Percentiles rank a stretch among this genome's conserved stretches.
Evolutionary conservation across 1,140 invertebrate genomes (phyloP).

Genomic region (Zaprionus camerounensis): DNA sequence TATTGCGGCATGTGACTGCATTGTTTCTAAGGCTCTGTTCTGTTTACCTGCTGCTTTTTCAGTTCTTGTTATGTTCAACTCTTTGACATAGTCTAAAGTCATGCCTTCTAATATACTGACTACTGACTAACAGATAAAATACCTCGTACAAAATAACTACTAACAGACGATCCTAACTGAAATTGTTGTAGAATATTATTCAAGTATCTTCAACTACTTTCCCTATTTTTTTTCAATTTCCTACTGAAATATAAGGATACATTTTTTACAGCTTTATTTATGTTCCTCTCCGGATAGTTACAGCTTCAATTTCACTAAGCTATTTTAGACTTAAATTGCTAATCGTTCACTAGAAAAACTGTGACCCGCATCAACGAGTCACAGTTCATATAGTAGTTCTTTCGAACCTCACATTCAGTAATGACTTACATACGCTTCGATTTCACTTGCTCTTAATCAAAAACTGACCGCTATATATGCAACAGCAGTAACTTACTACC

Average conservation of each 20-base stretch:
- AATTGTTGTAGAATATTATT: not conserved
- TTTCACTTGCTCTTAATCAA: constrained; percentile 6
- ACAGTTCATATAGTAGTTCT: not conserved
- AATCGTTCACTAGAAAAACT: not conserved
- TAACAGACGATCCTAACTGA: not conserved
- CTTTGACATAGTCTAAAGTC: constrained; percentile 7
- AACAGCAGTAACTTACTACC: not conserved
- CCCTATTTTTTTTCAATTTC: not conserved
- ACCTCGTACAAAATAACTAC: not conserved
- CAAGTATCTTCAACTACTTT: not conserved
- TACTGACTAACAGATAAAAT: not conserved
- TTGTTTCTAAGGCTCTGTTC: constrained; percentile 31
- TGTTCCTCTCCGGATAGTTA: not conserved
- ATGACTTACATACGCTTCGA: constrained; percentile 15
- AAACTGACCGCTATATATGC: constrained; percentile 12
- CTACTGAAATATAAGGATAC: not conserved
- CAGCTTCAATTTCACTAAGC: not conserved
- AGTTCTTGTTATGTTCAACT: constrained; percentile 27
- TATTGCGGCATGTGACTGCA: constrained; percentile 68
- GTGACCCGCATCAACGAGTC: not conserved
- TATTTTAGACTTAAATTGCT: not conserved
- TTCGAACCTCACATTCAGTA: constrained; percentile 5
- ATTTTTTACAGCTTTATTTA: not conserved
- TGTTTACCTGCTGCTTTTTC: constrained; percentile 21
- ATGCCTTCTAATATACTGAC: not conserved